Percentiles rank a stretch among this genome's conserved stretches.
These are phyloP conservation scores for Sorex araneus DNA, from an alignment of 2,113 vertebrate genomes.

Conservation along the genomic window DNA sequence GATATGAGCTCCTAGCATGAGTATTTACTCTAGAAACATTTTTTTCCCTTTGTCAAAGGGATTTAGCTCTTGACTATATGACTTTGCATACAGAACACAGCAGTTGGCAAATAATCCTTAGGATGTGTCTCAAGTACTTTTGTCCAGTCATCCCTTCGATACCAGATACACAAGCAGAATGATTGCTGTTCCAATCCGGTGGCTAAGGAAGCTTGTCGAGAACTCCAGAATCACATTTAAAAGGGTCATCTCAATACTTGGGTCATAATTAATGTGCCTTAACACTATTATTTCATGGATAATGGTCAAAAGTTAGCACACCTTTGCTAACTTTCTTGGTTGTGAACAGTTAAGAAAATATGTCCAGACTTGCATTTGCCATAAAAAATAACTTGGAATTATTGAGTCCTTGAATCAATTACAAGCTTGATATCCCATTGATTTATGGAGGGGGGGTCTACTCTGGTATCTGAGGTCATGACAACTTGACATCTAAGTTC, in stretches of 20 bases:
- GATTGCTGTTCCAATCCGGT: not conserved
- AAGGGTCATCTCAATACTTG: not conserved
- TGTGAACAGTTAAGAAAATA: slow-evolving; percentile 19
- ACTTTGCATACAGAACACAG: slow-evolving; percentile 67
- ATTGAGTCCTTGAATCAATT: not conserved
- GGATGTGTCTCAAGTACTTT: slow-evolving; percentile 48
- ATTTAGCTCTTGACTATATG: slow-evolving; percentile 75
- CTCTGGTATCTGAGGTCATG: not conserved
- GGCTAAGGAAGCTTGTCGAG: not conserved
- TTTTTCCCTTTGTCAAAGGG: slow-evolving; percentile 68
- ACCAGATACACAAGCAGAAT: not conserved
- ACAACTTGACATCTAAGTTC: not conserved
- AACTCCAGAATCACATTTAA: slow-evolving; percentile 32
- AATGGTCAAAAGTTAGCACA: not conserved
- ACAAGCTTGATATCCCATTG: not conserved
- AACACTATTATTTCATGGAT: not conserved
- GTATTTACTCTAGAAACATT: slow-evolving; percentile 58
- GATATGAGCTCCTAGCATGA: slow-evolving; percentile 51
- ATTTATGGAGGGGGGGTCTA: not conserved
- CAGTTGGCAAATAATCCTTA: slow-evolving; percentile 70
- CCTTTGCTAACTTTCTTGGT: slow-evolving; percentile 38
- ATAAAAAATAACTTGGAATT: slow-evolving; percentile 9
- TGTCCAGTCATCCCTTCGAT: slow-evolving; percentile 5
- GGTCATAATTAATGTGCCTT: not conserved
- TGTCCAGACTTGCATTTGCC: not conserved